Percentiles rank a stretch among this genome's conserved stretches.
phyloP scores from a whole-genome alignment of 2,888 invertebrate species.

The Pseudanteris insignis region DNA sequence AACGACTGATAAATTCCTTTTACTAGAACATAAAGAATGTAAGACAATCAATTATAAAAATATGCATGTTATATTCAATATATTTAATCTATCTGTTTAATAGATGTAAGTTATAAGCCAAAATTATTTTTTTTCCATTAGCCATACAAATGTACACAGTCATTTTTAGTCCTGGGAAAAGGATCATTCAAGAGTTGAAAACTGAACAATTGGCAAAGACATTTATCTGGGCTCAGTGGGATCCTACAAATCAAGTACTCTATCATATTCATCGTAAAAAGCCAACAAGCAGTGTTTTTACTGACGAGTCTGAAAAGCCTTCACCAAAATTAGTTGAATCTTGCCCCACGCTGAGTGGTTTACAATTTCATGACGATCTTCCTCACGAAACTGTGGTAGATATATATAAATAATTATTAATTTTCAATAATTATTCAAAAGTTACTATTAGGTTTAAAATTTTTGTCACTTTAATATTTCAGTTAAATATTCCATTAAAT shows the following conservation, averaged over 20 bases:
- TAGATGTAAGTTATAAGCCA: too few species aligned
- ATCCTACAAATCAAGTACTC: slow-evolving; percentile 78
- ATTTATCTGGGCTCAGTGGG: slow-evolving; percentile 91
- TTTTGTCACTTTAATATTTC: slow-evolving; percentile 50
- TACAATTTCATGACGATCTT: slow-evolving; percentile 86
- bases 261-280: slow-evolving; percentile 85
- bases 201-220: slow-evolving; percentile 71
- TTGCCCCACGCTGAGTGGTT: slow-evolving; percentile 80
- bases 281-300: slow-evolving; percentile 74
- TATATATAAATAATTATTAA: too few species aligned
- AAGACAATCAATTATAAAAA: too few species aligned
- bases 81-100: too few species aligned
- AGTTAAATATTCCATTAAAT: slow-evolving; percentile 87
- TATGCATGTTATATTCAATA: too few species aligned
- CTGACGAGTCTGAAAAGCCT: slow-evolving; percentile 71
- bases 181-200: slow-evolving; percentile 54
- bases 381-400: slow-evolving; percentile 86
- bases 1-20: too few species aligned
- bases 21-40: too few species aligned
- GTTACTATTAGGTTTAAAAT: not conserved
- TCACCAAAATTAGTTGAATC: slow-evolving; percentile 66
- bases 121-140: slow-evolving; percentile 26
- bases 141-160: slow-evolving; percentile 59
- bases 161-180: slow-evolving; percentile 45
- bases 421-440: too few species aligned